Evolutionary conservation across 1,140 invertebrate species (phyloP), one percentile per base, ranked within the genome.

Genomic region (Sarcophaga bullata): DNA sequence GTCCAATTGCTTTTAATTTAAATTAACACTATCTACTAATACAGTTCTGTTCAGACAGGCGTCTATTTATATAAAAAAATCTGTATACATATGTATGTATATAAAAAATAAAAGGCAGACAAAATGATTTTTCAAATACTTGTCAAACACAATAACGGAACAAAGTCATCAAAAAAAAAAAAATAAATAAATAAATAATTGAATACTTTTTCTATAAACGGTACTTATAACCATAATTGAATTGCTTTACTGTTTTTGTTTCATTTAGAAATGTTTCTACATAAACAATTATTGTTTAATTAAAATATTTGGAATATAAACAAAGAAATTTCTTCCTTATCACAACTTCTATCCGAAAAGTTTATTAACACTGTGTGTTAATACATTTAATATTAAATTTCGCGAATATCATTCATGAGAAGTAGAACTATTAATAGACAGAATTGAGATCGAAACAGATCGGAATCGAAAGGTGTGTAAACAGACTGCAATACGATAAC

Each of bases 1-100:
- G 17, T 68, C 49, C n/a, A 78, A 78, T 78, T 78, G 75, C 10
- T 50, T 78, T 78, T 52, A 78, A 78, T 78, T 78, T 78, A 78
- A 50, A 49, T 50, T 46, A 50, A 78, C 75, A 78, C 75, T 10
- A 13, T 13, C n/a, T 9, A 78, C 75, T 78, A 7, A 78, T 25
- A 78, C 48, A 17, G 25, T 52, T 78, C 75, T 50, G 50, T 78
- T 50, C 75, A 78, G 75, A 78, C 48, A 48, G 50, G 75, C 75
- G 48, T 50, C 75, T 78, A 78, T 78, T 78, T 78, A 78, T 78
- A 78, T 46, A 78, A 49, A 78, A 37, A 49, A 49, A n/a, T n/a
- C n/a, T 15, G 50, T 19, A 19, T 50, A 78, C 48, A 37, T 37
- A 37, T 37, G 25, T 37, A 37, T 37, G 25, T 37, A 37, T 68